phyloP scores from a whole-genome alignment of 92 coral and sea anemone genomes.

The Paramuricea clavata region DNA sequence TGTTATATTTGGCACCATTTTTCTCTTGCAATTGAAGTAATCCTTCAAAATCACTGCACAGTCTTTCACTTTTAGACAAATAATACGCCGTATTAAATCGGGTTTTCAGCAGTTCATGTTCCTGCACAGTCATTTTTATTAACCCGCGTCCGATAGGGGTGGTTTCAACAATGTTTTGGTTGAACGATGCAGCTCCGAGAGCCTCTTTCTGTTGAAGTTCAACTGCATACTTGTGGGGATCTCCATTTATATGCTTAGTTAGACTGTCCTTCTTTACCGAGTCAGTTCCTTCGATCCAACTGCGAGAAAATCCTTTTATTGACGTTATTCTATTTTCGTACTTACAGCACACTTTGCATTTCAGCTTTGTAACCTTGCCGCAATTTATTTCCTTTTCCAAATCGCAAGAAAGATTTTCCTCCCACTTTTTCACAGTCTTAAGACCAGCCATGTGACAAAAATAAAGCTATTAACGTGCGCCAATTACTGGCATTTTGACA shows the following conservation, averaged over 20 bases:
- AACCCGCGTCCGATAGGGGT: constrained; percentile 9
- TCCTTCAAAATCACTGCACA: not conserved
- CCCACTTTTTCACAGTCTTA: not conserved
- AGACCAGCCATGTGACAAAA: not conserved
- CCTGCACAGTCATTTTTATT: not conserved
- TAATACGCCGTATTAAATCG: constrained; percentile 18
- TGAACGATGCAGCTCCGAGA: not conserved
- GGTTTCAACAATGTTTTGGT: not conserved
- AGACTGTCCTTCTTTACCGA: constrained; percentile 15
- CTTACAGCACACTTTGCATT: constrained; percentile 18
- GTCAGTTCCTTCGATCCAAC: constrained; percentile 7
- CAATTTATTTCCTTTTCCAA: not conserved
- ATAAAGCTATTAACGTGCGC: too few species aligned
- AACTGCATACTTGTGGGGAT: not conserved
- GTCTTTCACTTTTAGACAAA: constrained; percentile 7
- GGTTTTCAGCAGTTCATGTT: not conserved
- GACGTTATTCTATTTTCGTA: constrained; percentile 1
- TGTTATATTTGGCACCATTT: not conserved
- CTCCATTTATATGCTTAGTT: not conserved
- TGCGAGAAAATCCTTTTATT: constrained; percentile 21
- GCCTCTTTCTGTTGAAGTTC: not conserved
- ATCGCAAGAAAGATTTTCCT: not conserved
- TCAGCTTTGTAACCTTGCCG: not conserved
- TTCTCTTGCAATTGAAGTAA: not conserved
- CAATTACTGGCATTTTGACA: too few species aligned